A percentile compares a stretch with the other conserved stretches of the same genome.
phyloP scores from a whole-genome alignment of 1,140 invertebrate species.

The Pseudobourletiella spinata region DNA sequence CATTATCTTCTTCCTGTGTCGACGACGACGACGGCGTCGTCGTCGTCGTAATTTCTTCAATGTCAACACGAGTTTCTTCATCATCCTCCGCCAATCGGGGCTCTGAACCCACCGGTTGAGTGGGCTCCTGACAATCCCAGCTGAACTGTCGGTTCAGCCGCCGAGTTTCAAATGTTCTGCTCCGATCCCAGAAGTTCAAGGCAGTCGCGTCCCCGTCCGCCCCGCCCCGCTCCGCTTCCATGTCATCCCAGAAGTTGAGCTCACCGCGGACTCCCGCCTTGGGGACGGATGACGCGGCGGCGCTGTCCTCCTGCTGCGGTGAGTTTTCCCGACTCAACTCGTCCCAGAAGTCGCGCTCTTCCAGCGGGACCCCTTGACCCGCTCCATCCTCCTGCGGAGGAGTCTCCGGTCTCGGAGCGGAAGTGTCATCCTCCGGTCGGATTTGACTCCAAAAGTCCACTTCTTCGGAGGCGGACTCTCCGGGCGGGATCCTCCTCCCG shows the following conservation, averaged over 20 bases:
- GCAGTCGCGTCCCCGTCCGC: not conserved
- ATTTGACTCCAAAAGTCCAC: slow-evolving; percentile 35
- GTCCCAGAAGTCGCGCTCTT: slow-evolving; percentile 7
- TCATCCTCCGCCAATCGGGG: no score
- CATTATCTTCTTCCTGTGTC: not conserved
- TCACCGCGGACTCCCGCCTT: no score
- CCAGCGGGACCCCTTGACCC: not conserved
- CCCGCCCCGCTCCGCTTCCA: no score
- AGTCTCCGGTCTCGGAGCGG: not conserved
- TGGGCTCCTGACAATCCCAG: no score
- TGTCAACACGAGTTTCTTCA: no score
- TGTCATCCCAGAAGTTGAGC: slow-evolving; percentile 5
- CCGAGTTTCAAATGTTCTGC: not conserved
- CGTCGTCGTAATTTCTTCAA: no score
- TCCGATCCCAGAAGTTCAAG: slow-evolving; percentile 5
- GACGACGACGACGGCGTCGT: not conserved
- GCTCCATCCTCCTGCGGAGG: not conserved
- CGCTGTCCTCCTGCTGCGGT: not conserved
- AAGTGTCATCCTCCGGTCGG: not conserved
- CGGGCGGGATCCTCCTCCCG: not conserved
- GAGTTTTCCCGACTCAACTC: not conserved
- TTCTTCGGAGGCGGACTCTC: slow-evolving; percentile 16
- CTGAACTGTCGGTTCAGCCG: not conserved
- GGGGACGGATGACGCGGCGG: no score
- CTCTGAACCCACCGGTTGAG: no score